Base-by-base conservation (phyloP, 2,888 invertebrate species). In the Cistogaster globosa region DNA sequence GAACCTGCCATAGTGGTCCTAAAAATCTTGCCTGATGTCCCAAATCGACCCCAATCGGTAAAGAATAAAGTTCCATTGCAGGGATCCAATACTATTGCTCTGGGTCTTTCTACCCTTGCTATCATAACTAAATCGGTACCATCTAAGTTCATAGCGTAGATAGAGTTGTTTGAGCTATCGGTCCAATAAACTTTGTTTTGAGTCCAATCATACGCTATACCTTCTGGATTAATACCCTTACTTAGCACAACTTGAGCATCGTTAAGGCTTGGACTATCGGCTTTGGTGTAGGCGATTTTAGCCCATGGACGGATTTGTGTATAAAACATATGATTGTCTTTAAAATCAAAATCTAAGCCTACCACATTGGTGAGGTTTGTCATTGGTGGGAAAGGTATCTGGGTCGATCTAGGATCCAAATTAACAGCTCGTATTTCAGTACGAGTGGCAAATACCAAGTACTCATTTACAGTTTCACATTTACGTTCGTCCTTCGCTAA, bases 141-240 rank as follows among this genome's bases (percentile, higher is more conserved):
- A 90, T 98, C 97, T 26, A 97, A 93, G 90, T 98, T 98, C 97
- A 99, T 97, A 0, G 98, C 97, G 89, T 98, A 98, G 77, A 98
- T 98, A 14, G 97, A 97, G 89, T 97, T 97, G 88, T 98, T 98
- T 0, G 97, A 96, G 38, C 98, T 97, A 90, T 99, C 99, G 0
- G 99, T 98, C 98, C 98, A 99, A 92, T 99, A 99, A 51, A 99
- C 95, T 92, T 98, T 99, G 91, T 97, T 97, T 88, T 98, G 98
- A 0, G 99, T 97, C 99, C 99, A 99, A 91, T 99, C 99, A 90
- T 98, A 98, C 0, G 98, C 97, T 86, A 98, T 96, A 6, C 98
- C 98, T 92, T 98, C 98, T 0, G 98, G 98, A 92, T 97, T 98
- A 75, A 98, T 97, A 26, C 97, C 96, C 90, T 95, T 95, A 88